These are phyloP conservation scores for Andrena dorsata DNA, from an alignment of 2,888 invertebrate species.

Conservation along the genomic window DNA sequence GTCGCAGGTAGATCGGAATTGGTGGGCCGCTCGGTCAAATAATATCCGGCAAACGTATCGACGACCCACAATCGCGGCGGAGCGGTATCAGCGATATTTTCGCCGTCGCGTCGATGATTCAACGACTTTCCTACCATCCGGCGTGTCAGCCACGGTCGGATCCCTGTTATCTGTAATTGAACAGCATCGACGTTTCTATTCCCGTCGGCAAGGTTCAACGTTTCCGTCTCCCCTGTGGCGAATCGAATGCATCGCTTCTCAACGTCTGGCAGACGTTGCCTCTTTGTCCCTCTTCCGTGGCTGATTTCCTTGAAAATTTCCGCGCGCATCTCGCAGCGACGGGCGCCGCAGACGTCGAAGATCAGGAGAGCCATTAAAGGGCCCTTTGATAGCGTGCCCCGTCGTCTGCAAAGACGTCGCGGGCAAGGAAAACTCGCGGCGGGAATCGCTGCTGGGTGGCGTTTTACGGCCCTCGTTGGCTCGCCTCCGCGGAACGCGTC, in stretches of 20 bases:
- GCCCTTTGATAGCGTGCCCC: conserved; percentile 4
- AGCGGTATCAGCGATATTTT: background rate
- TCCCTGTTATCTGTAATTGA: conserved; percentile 30
- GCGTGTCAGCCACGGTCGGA: background rate
- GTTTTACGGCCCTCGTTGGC: conserved; percentile 34
- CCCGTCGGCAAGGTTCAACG: conserved; percentile 33
- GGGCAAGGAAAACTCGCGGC: conserved; percentile 34
- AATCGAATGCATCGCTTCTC: conserved; percentile 39
- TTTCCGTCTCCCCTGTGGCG: conserved; percentile 5
- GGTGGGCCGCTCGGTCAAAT: background rate
- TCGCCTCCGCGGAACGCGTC: conserved; percentile 18
- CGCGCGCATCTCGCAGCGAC: background rate
- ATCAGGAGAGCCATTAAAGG: conserved; percentile 39
- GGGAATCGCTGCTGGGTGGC: conserved; percentile 43
- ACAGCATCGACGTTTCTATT: conserved; percentile 32
- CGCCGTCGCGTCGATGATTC: background rate
- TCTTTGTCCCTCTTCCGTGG: conserved; percentile 19
- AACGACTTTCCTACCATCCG: background rate
- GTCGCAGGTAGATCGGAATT: conserved; percentile 1
- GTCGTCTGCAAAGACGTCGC: conserved; percentile 27
- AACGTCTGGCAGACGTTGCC: conserved; percentile 21
- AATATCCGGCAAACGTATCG: background rate
- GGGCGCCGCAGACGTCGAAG: conserved; percentile 18
- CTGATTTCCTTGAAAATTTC: conserved; percentile 32
- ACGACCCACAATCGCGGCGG: background rate